Conservation (phyloP, 1,140 invertebrate species). For the Pseudomyrmex concolor region DNA sequence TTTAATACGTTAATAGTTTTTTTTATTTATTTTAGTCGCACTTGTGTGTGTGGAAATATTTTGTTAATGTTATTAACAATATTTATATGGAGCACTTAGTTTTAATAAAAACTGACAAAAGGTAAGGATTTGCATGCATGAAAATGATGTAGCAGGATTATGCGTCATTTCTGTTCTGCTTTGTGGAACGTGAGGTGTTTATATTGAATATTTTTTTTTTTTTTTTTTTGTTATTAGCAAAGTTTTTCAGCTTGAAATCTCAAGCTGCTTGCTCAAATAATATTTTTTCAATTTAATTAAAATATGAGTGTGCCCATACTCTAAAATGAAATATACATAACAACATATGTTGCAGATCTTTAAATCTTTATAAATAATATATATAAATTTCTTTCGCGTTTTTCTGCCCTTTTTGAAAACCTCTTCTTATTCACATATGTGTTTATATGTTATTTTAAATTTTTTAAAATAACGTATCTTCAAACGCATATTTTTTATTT, state of each 20-base stretch:
- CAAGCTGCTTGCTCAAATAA: no score
- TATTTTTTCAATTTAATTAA: no score
- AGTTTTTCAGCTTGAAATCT: neutral
- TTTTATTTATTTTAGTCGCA: conserved; percentile 12
- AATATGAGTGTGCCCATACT: no score
- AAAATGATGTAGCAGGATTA: neutral
- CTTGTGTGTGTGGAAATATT: neutral
- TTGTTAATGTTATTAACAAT: conserved; percentile 11
- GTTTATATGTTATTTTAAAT: no score
- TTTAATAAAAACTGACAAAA: conserved; percentile 16
- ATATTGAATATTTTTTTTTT: neutral
- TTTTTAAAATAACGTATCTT: no score
- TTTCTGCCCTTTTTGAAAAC: neutral
- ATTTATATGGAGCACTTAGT: neutral
- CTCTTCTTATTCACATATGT: no score
- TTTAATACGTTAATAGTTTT: neutral
- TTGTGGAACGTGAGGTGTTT: conserved; percentile 3
- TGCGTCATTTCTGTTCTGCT: neutral
- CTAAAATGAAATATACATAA: no score
- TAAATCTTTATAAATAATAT: neutral
- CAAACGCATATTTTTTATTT: no score
- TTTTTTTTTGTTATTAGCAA: neutral
- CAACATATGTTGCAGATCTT: no score
- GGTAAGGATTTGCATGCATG: conserved; percentile 34
- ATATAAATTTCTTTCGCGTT: neutral